Conservation (phyloP, 2,888 invertebrate species). For the Megalurothrips usitatus region DNA sequence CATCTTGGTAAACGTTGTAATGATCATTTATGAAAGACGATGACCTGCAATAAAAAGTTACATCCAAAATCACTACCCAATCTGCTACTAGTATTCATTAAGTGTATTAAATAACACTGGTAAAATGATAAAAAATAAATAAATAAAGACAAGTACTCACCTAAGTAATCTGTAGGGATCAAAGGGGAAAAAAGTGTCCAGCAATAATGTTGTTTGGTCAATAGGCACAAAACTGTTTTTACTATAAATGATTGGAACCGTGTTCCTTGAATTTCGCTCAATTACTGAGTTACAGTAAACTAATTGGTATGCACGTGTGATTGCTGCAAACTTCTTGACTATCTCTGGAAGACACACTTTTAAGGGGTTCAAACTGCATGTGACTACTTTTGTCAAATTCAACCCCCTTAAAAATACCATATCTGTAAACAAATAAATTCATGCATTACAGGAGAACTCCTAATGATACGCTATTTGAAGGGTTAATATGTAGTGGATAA, state of each 20-base stretch:
- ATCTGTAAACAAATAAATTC: constrained; percentile 55
- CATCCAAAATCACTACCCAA: neutral
- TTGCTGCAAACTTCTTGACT: constrained; percentile 72
- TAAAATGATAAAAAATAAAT: neutral
- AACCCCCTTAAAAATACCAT: constrained; percentile 72
- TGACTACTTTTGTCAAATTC: constrained; percentile 80
- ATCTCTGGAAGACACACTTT: constrained; percentile 73
- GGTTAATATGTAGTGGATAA: constrained; percentile 37
- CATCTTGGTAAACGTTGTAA: neutral
- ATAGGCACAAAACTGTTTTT: constrained; percentile 48
- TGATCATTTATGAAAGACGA: neutral
- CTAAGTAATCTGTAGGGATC: constrained; percentile 76
- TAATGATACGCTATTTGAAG: neutral
- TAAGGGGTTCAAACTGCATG: constrained; percentile 82
- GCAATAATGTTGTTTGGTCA: constrained; percentile 47
- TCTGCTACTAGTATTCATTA: neutral
- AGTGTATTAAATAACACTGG: neutral
- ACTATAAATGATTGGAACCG: constrained; percentile 55
- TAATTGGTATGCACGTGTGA: constrained; percentile 78
- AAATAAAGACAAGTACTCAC: constrained; percentile 45
- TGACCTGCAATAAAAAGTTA: neutral
- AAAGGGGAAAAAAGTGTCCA: constrained; percentile 81
- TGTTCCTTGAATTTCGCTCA: constrained; percentile 70
- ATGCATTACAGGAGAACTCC: constrained; percentile 25
- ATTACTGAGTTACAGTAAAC: constrained; percentile 89